Evolutionary conservation across 2,888 invertebrate genomes (phyloP).

Genomic region (Ophraella communa): DNA sequence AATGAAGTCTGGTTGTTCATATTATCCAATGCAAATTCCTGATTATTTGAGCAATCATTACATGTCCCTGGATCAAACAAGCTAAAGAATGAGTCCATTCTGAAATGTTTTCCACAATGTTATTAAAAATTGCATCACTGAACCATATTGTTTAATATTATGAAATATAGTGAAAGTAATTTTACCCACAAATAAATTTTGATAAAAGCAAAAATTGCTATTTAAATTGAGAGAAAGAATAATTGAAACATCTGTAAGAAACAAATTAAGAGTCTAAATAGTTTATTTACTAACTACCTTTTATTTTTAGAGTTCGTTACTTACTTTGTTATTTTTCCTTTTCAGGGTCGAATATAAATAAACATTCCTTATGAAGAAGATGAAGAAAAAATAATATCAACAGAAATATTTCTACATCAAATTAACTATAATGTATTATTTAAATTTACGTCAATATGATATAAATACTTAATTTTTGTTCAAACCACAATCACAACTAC

Average conservation of each 20-base stretch:
- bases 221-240: too few species aligned
- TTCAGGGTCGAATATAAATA: constrained; percentile 24
- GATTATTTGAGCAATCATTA: constrained; percentile 64
- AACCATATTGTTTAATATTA: constrained; percentile 40
- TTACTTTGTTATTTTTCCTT: constrained; percentile 24
- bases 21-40: constrained; percentile 60
- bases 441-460: too few species aligned
- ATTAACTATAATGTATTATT: too few species aligned
- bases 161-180: constrained; percentile 44
- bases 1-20: constrained; percentile 67
- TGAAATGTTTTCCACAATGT: constrained; percentile 3
- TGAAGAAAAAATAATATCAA: not conserved
- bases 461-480: too few species aligned
- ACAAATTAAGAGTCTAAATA: too few species aligned
- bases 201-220: too few species aligned
- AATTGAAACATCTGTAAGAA: too few species aligned
- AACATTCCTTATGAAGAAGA: constrained; percentile 17
- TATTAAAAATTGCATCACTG: constrained; percentile 19
- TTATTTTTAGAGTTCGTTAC: constrained; percentile 21
- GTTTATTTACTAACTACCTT: constrained; percentile 6
- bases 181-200: not conserved
- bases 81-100: constrained; percentile 83
- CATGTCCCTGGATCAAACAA: constrained; percentile 73
- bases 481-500: too few species aligned
- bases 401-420: not conserved